phyloP scores from a whole-genome alignment of 2,888 invertebrate species.

The Cyaniris semiargus region DNA sequence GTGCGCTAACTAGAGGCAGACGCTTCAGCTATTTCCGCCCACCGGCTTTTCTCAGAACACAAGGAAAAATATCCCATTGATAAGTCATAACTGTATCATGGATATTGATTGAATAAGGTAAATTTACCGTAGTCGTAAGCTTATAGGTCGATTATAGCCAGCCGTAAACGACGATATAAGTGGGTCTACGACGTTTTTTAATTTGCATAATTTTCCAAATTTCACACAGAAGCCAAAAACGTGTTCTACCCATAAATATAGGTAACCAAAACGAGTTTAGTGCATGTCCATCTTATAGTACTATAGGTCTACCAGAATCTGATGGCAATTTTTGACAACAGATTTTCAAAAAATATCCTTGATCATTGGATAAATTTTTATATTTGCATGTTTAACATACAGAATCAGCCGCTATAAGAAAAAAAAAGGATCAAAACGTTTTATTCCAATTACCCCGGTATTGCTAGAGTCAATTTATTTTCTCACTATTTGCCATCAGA shows the following conservation, averaged over 20 bases:
- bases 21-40: conserved; percentile 57
- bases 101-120: not conserved
- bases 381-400: no score
- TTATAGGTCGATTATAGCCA: not conserved
- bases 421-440: no score
- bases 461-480: no score
- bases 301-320: no score
- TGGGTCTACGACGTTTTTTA: not conserved
- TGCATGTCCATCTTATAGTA: not conserved
- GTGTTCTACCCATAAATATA: not conserved
- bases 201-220: not conserved
- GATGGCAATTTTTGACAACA: no score
- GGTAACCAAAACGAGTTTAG: not conserved
- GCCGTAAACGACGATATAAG: not conserved
- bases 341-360: no score
- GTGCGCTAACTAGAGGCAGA: conserved; percentile 49
- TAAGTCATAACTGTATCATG: conserved; percentile 23
- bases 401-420: no score
- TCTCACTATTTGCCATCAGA: no score
- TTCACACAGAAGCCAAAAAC: not conserved
- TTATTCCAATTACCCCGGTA: no score
- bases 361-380: no score
- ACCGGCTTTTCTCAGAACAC: conserved; percentile 44
- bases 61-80: conserved; percentile 24
- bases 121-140: not conserved